Evolutionary conservation across 2,113 vertebrate species (phyloP), one percentile per base, ranked within the genome.

Genomic region (Rissa tridactyla): DNA sequence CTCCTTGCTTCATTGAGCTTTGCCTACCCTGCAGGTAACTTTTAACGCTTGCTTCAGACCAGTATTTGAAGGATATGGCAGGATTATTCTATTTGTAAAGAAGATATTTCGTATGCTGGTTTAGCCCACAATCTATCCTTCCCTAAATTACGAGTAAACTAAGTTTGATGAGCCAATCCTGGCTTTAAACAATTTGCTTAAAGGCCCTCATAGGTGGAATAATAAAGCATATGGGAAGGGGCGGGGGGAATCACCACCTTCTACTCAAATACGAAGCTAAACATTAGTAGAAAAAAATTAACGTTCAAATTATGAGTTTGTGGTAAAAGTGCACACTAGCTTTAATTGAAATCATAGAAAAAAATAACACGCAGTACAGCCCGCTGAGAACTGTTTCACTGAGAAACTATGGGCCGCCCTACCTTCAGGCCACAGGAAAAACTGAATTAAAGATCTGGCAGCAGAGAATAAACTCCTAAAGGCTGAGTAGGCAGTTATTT

Each of bases 191-290:
- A 19, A 68, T 4, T 51, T 75, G 29, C 26, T 68, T 36, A 25
- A 66, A 72, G 42, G 77, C 46, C 40, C 60, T 87, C 23, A 51
- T 5, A 13, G 20, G 20, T 47, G 29, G 25, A 64, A 30, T 72
- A 64, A 42, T n/a, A 27, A 61, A 52, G 47, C 17, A 52, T 21
- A 40, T 40, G 22, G 30, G n/a, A 42, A 20, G 23, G 46, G 55
- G 22, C 2, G 7, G 10, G 25, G 10, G 18, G 5, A 40, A 75
- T 13, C 36, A 9, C 11, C 5, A 0, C 6, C 11, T 69, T 51
- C 70, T 29, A 32, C 26, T 52, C 52, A 14, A 82, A 75, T 20
- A 82, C 4, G 27, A 77, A 77, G 54, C 34, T 55, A 20, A 30
- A 75, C 21, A 13, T n/a, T 32, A 52, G 21, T 20, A 93, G 13